Conservation (phyloP, 2,888 invertebrate species). For the Podotricha telesiphe region DNA sequence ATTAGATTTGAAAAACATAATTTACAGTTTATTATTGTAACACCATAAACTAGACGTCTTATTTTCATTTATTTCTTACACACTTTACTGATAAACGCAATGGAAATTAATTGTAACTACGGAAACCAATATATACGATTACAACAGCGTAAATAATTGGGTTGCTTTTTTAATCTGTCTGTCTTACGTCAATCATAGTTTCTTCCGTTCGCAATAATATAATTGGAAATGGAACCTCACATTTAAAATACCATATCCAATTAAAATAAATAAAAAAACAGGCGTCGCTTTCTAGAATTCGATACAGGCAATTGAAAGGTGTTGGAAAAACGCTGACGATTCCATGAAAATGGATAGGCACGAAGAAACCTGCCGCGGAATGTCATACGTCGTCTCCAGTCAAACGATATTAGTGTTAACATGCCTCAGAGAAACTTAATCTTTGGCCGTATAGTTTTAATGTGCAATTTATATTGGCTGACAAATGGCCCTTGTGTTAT, state of each 20-base stretch:
- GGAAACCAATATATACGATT: slow-evolving; percentile 40
- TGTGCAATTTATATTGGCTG: slow-evolving; percentile 67
- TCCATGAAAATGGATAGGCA: slow-evolving; percentile 79
- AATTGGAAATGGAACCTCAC: slow-evolving; percentile 36
- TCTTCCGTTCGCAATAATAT: slow-evolving; percentile 43
- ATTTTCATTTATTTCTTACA: slow-evolving; percentile 5
- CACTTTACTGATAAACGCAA: slow-evolving; percentile 22
- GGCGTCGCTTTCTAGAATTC: slow-evolving; percentile 79
- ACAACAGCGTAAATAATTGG: slow-evolving; percentile 42
- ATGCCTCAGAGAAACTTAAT: slow-evolving; percentile 65
- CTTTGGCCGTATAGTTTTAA: slow-evolving; percentile 65
- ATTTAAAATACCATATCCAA: slow-evolving; percentile 48
- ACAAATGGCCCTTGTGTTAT: slow-evolving; percentile 68
- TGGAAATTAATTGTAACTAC: slow-evolving; percentile 36
- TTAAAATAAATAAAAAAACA: slow-evolving; percentile 51
- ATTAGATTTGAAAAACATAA: background rate
- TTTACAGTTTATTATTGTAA: slow-evolving; percentile 1
- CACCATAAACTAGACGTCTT: slow-evolving; percentile 8
- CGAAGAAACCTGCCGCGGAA: slow-evolving; percentile 78
- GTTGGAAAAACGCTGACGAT: slow-evolving; percentile 80
- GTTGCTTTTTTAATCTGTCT: slow-evolving; percentile 38
- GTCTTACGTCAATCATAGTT: slow-evolving; percentile 44
- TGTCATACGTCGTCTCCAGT: slow-evolving; percentile 70
- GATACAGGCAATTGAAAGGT: slow-evolving; percentile 80
- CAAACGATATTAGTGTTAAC: slow-evolving; percentile 59